Evolutionary conservation across 1,140 invertebrate genomes (phyloP).

Genomic region (Aporrectodea caliginosa): DNA sequence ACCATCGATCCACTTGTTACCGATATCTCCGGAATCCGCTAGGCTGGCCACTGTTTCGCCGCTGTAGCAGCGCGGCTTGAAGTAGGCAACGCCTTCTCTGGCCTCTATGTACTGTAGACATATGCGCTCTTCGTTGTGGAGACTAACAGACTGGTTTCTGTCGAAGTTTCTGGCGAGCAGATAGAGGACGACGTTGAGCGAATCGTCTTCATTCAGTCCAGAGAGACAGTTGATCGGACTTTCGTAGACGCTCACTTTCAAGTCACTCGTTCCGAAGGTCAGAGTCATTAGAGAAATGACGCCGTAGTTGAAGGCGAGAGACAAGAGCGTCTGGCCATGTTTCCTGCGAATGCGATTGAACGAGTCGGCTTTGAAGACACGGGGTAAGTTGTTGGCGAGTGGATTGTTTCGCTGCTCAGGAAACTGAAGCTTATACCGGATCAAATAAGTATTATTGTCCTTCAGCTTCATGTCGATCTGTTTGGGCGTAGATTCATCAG

Average conservation of each 20-base stretch:
- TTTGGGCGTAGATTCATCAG: too few species aligned
- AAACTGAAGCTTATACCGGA: neutral
- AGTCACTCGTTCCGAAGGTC: slow-evolving; percentile 25
- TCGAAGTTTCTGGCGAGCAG: slow-evolving; percentile 41
- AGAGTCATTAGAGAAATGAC: slow-evolving; percentile 49
- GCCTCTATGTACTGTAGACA: slow-evolving; percentile 46
- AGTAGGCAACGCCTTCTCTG: slow-evolving; percentile 27
- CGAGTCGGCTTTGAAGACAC: neutral
- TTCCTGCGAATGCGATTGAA: neutral
- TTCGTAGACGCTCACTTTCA: slow-evolving; percentile 40
- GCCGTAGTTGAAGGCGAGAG: slow-evolving; percentile 51
- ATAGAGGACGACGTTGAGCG: slow-evolving; percentile 37
- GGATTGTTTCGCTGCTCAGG: neutral
- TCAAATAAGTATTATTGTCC: too few species aligned
- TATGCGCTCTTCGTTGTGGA: slow-evolving; percentile 28
- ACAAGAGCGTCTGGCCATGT: slow-evolving; percentile 48
- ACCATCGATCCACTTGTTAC: slow-evolving; percentile 48
- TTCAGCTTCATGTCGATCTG: too few species aligned
- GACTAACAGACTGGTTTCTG: neutral
- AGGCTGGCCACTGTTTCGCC: neutral
- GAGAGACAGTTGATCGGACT: slow-evolving; percentile 44
- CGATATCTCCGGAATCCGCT: slow-evolving; percentile 26
- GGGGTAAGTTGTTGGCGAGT: neutral
- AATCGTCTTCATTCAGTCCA: slow-evolving; percentile 37
- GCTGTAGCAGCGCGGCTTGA: slow-evolving; percentile 21